phyloP scores from a whole-genome alignment of 2,113 vertebrate species.

The Ardeotis arabs region DNA sequence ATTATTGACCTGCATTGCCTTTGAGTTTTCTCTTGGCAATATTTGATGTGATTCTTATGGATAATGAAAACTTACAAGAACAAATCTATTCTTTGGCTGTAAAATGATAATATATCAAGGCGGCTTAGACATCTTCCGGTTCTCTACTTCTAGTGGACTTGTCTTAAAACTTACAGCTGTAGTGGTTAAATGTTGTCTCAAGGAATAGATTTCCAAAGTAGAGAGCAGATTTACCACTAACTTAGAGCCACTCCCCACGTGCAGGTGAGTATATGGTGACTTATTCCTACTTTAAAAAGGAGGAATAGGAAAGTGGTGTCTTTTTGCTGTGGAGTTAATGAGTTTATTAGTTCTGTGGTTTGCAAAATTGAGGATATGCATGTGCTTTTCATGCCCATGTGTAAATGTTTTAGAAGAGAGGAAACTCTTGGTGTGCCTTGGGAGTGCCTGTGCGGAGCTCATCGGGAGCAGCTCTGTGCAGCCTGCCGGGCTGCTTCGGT shows the following conservation, averaged over 20 bases:
- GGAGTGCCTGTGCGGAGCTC: neutral
- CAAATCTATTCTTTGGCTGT: neutral
- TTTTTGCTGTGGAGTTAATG: neutral
- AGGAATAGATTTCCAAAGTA: neutral
- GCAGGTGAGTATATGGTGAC: neutral
- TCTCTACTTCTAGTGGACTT: neutral
- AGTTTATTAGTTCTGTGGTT: neutral
- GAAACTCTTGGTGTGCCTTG: rapidly evolving
- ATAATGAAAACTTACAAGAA: neutral
- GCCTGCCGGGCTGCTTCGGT: neutral
- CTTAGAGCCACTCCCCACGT: rapidly evolving
- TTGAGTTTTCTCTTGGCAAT: neutral
- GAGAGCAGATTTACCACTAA: neutral
- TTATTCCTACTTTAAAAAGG: neutral
- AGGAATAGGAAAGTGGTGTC: neutral
- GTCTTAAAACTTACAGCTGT: neutral
- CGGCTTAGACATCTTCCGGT: neutral
- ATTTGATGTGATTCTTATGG: neutral
- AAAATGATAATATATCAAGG: neutral
- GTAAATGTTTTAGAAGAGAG: neutral
- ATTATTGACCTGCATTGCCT: neutral
- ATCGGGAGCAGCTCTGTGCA: neutral
- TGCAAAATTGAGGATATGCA: neutral
- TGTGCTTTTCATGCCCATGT: rapidly evolving
- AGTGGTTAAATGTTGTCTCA: neutral